Base-by-base conservation (phyloP, 2,113 vertebrate species). In the Aptenodytes patagonicus region DNA sequence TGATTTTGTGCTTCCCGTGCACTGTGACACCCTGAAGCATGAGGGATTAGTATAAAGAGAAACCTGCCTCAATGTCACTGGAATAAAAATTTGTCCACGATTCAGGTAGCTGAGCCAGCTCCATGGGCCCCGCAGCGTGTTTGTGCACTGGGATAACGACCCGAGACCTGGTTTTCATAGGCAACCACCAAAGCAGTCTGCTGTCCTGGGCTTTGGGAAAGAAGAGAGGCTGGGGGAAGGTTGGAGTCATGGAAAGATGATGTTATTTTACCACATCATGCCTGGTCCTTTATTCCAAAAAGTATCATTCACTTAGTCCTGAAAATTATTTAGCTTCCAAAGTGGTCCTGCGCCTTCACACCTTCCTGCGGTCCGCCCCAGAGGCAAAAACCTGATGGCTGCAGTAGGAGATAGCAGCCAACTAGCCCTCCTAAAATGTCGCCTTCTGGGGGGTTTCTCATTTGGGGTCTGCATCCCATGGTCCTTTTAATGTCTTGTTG, bases 11-110 rank as follows among this genome's bases (percentile, higher is more conserved):
- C 91, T 94, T 93, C 91, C 66, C 18, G 2, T 66, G 77, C 77
- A 34, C 77, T 3, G 22, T 85, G 94, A 88, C 94, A 96, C 94
- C 55, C 68, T 78, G 75, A 93, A 95, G 87, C 89, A 55, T 0
- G 3, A 77, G 77, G 89, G 82, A 95, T 97, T 97, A 93, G 87
- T 75, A 93, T 87, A 94, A 87, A 76, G 70, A 94, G 78, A 58
- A 93, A 90, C 36, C 68, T 7, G 12, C 54, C 66, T 94, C 4
- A 0, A 70, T 29, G 3, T 47, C 79, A 68, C 60, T 73, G 87
- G 42, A 83, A 94, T 94, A 91, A 95, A 85, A 77, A 91, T 79
- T 91, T 42, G 44, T 40, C 89, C 66, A 31, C 0, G 0, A 21
- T 28, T 86, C 69, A 80, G 91, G 87, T 17, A 90, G 49, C 69